These are phyloP conservation scores for Harpalus rufipes DNA, from an alignment of 2,888 invertebrate genomes.

Conservation along the genomic window DNA sequence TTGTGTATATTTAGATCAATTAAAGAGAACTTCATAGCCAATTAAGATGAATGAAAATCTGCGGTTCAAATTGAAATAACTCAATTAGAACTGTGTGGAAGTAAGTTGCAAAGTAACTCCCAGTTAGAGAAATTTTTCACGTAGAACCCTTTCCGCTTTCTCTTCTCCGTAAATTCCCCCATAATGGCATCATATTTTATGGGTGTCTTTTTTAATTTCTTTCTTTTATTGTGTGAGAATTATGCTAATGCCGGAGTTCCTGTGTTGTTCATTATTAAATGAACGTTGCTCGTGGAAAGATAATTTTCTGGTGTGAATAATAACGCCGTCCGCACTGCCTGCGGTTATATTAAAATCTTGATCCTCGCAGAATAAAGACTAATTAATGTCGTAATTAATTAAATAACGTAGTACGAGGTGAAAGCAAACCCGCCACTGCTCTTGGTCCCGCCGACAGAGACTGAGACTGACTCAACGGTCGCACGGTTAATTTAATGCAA, in stretches of 20 bases:
- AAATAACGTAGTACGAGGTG: constrained; percentile 59
- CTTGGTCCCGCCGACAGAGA: too few relatives aligned
- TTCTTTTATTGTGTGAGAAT: constrained; percentile 39
- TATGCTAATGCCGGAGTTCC: constrained; percentile 22
- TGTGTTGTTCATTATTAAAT: constrained; percentile 56
- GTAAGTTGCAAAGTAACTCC: neutral
- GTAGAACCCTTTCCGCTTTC: neutral
- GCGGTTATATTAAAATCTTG: constrained; percentile 61
- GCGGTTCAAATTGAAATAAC: neutral
- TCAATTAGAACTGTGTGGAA: neutral
- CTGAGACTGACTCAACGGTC: neutral
- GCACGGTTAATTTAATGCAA: neutral
- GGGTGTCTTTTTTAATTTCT: constrained; percentile 27
- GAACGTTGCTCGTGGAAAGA: constrained; percentile 37
- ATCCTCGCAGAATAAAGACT: constrained; percentile 62
- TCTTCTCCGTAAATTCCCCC: constrained; percentile 4
- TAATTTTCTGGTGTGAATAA: constrained; percentile 60
- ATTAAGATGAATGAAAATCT: neutral
- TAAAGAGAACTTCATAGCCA: neutral
- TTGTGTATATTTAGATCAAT: too few relatives aligned
- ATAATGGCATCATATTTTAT: constrained; percentile 23
- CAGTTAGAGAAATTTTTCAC: neutral
- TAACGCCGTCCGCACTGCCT: constrained; percentile 50
- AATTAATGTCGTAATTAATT: constrained; percentile 62
- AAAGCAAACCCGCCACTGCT: constrained; percentile 17